These are phyloP conservation scores for Corapipo altera DNA, from an alignment of 2,113 vertebrate genomes.

Conservation along the genomic window DNA sequence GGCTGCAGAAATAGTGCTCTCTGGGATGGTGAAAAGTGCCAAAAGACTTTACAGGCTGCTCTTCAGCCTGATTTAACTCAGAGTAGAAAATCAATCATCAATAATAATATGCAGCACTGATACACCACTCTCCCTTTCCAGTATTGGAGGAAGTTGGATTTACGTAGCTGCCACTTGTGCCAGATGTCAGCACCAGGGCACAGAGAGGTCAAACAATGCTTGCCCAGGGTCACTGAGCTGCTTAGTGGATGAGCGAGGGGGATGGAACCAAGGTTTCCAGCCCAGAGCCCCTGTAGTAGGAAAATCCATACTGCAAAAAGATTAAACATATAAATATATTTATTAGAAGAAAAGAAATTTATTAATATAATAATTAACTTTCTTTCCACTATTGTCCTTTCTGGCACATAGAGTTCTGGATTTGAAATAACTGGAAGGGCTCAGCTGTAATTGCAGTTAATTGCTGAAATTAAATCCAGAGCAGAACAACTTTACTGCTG, in stretches of 20 bases:
- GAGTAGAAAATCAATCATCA: slow-evolving; percentile 4
- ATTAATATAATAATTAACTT: not conserved
- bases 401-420: not conserved
- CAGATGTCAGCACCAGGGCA: not conserved
- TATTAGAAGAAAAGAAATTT: not conserved
- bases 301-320: not conserved
- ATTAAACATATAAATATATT: not conserved
- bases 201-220: not conserved
- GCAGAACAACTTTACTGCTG: not conserved
- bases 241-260: not conserved
- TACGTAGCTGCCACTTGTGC: not conserved
- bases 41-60: not conserved
- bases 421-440: not conserved
- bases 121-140: not conserved
- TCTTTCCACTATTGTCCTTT: not conserved
- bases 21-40: not conserved
- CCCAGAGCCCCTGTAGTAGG: not conserved
- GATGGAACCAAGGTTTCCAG: not conserved
- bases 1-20: not conserved
- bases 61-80: slow-evolving; percentile 8
- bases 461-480: not conserved
- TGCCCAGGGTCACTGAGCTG: not conserved
- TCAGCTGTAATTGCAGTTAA: not conserved
- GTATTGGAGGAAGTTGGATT: not conserved
- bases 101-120: not conserved